These are phyloP conservation scores for Limnephilus lunatus DNA, from an alignment of 2,888 invertebrate genomes.

Conservation along the genomic window DNA sequence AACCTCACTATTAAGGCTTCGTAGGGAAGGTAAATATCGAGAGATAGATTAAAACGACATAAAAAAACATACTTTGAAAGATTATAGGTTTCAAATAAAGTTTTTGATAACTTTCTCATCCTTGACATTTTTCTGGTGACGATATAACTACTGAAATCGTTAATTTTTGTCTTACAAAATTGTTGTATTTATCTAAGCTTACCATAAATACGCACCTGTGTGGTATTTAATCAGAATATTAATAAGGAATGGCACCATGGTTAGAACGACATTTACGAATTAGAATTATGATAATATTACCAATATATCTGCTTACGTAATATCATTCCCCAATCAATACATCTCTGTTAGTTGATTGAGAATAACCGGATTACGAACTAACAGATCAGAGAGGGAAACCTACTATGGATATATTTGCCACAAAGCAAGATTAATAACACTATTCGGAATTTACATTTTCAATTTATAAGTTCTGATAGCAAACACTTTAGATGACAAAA, in stretches of 20 bases:
- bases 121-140: no score
- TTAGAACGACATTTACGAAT: background rate
- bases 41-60: background rate
- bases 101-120: no score
- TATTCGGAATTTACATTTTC: background rate
- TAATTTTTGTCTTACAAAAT: background rate
- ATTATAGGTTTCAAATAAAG: no score
- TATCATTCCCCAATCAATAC: background rate
- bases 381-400: background rate
- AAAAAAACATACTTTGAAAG: background rate
- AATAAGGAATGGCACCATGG: background rate
- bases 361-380: background rate
- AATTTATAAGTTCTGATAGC: constrained; percentile 42
- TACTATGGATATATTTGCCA: background rate
- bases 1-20: background rate
- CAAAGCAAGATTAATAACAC: constrained; percentile 31
- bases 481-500: constrained; percentile 41
- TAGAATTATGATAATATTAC: background rate
- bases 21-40: background rate
- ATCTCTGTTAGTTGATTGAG: background rate
- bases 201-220: background rate
- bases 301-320: background rate
- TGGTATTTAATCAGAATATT: background rate
- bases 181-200: background rate
- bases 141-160: background rate